A percentile compares a stretch with the other conserved stretches of the same genome.
phyloP scores from a whole-genome alignment of 2,797 vertebrate species.

The Squalus acanthias region DNA sequence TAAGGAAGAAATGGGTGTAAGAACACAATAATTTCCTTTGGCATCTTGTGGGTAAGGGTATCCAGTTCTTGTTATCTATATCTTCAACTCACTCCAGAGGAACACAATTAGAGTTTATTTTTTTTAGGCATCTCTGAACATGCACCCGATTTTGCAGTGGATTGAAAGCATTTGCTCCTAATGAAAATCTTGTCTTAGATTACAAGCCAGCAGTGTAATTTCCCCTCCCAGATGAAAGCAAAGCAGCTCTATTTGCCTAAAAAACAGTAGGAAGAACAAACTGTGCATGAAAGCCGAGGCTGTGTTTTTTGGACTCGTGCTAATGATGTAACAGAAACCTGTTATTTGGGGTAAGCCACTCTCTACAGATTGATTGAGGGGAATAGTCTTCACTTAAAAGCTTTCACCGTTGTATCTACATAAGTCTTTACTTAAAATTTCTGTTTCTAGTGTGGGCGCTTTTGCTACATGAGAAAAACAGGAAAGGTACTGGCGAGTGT shows the following conservation, averaged over 20 bases:
- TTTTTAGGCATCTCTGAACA: constrained; percentile 98
- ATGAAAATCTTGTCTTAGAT: constrained; percentile 99
- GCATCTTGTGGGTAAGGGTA: neutral
- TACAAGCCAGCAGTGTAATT: constrained; percentile 83
- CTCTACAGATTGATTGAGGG: constrained; percentile 65
- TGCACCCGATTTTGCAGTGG: constrained; percentile 93
- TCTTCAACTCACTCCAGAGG: constrained; percentile 62
- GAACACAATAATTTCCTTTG: too few species aligned
- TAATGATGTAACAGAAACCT: constrained; percentile 95
- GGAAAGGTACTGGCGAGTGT: constrained; percentile 79
- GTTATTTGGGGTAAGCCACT: constrained; percentile 74
- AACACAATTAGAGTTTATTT: constrained; percentile 78
- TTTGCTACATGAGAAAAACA: constrained; percentile 72
- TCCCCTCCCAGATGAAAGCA: constrained; percentile 72
- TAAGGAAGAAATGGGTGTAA: constrained; percentile 42
- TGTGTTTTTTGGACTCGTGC: constrained; percentile 75
- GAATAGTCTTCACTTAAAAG: constrained; percentile 70
- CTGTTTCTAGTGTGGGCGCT: constrained; percentile 72
- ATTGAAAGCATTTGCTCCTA: constrained; percentile 99
- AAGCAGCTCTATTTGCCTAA: constrained; percentile 82
- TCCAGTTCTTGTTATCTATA: constrained; percentile 69
- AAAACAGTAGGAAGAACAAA: constrained; percentile 92
- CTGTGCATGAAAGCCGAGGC: constrained; percentile 78
- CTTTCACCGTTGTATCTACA: constrained; percentile 85
- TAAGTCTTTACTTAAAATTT: constrained; percentile 82